Conservation (phyloP, 2,113 vertebrate species). For the Urocynchramus pylzowi region DNA sequence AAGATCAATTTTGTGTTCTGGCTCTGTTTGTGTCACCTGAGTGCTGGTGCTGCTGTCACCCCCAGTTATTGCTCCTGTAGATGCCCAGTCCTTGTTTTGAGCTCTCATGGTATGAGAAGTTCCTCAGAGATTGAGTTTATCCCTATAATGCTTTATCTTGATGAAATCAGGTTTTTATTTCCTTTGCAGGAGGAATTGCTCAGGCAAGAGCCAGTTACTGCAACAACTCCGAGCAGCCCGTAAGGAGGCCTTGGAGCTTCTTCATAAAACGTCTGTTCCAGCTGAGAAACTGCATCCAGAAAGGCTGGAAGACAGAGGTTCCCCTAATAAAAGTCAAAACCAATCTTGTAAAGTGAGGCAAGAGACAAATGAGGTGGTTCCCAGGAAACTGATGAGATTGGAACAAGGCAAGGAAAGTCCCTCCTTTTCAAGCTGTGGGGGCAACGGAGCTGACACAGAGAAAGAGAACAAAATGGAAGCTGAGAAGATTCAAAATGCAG, state of each 20-base stretch:
- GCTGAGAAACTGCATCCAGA: neutral
- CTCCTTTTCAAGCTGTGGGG: neutral
- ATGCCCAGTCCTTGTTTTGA: neutral
- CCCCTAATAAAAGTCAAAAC: neutral
- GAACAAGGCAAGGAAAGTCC: neutral
- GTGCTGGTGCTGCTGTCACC: neutral
- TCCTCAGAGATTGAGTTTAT: neutral
- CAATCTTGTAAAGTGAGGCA: neutral
- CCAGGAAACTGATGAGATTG: neutral
- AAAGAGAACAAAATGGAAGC: neutral
- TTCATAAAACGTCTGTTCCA: neutral
- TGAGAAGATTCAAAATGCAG: neutral
- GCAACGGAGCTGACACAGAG: neutral
- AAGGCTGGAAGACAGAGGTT: neutral
- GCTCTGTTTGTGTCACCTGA: neutral
- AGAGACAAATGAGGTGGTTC: neutral
- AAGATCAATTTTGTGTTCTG: neutral
- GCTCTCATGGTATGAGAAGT: neutral
- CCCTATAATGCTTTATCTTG: neutral
- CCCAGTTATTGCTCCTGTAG: neutral
- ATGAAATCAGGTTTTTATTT: neutral
- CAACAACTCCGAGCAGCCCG: neutral
- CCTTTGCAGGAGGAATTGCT: conserved; percentile 32
- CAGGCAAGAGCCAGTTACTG: conserved; percentile 39
- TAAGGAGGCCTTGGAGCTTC: neutral